Base-by-base conservation (phyloP, 2,113 vertebrate species). In the Amphiprion ocellaris region DNA sequence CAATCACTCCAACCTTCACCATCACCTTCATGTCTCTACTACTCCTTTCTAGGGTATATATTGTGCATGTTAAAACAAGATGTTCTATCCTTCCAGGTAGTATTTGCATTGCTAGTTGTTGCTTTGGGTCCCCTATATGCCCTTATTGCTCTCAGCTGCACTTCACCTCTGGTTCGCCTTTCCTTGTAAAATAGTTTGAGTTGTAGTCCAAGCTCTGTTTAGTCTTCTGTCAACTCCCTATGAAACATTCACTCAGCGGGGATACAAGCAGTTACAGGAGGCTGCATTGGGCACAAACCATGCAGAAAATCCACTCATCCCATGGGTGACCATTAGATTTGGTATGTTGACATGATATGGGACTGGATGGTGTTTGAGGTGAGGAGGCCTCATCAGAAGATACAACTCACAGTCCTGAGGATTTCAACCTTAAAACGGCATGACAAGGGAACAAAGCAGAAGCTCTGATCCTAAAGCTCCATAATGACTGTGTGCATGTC, bases 291-390 rank as follows among this genome's bases (percentile, higher is more conserved):
- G 82, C 84, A 70, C 79, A 90, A 94, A 77, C 85, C 92, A 92
- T 88, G 86, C 92, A 93, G 91, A 93, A 94, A 90, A 94, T 94
- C 90, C 89, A 85, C 87, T 92, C 82, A 82, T 90, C 70, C 61
- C 74, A 58, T 64, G 63, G 87, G 79, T 88, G 87, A 87, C 87
- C 88, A 88, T 90, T 92, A 89, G 71, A 89, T 64, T 54, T 62
- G 83, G 74, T 82, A 56, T 78, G 52, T 52, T 84, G 88, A 86
- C 81, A 71, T 80, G 83, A 87, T 69, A 79, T 49, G 37, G 61
- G 65, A 72, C 68, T 60, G 60, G 69, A 63, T 73, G 70, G 69
- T 69, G 85, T 76, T 74, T 83, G 61, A 82, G 87, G 77, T 84
- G 83, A 83, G 74, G 76, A 81, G 77, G 55, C 64, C 66, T 77